Evolutionary conservation across 2,888 invertebrate genomes (phyloP).

Genomic region (Drosophila affinis): DNA sequence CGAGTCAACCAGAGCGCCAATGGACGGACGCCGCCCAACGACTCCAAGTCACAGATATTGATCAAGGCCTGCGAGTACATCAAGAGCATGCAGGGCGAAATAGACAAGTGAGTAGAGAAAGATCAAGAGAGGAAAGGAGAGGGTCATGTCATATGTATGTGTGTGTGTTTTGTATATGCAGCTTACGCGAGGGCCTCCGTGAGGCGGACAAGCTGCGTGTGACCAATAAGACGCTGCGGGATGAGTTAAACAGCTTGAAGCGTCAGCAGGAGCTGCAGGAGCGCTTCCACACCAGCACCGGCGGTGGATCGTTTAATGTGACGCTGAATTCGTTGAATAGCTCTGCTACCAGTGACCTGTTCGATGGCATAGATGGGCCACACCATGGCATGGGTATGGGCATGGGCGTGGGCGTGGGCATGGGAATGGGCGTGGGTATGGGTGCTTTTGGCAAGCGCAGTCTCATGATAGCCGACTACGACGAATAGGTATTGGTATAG

Average conservation of each 20-base stretch:
- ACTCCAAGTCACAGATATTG: slow-evolving; percentile 97
- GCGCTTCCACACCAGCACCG: slow-evolving; percentile 54
- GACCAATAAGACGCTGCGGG: slow-evolving; percentile 78
- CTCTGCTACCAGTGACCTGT: slow-evolving; percentile 72
- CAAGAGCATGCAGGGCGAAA: slow-evolving; percentile 90
- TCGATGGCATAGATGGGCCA: slow-evolving; percentile 64
- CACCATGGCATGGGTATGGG: slow-evolving; percentile 18
- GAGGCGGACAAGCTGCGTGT: slow-evolving; percentile 78
- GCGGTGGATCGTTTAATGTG: slow-evolving; percentile 62
- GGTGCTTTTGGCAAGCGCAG: slow-evolving; percentile 74
- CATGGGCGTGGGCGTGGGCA: neutral
- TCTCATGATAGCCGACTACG: slow-evolving; percentile 79
- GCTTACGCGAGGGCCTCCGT: slow-evolving; percentile 81
- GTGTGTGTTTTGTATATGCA: slow-evolving; percentile 27
- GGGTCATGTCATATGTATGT: neutral
- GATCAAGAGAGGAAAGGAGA: neutral
- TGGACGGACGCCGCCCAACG: slow-evolving; percentile 84
- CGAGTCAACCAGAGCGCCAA: slow-evolving; percentile 46
- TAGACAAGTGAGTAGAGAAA: slow-evolving; percentile 86
- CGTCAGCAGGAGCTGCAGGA: slow-evolving; percentile 68
- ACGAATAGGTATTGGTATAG: slow-evolving; percentile 60
- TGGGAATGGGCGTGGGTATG: slow-evolving; percentile 10
- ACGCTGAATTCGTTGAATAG: slow-evolving; percentile 72
- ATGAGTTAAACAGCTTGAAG: slow-evolving; percentile 74
- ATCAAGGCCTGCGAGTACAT: slow-evolving; percentile 98